Evolutionary conservation across 2,113 vertebrate species (phyloP).

Genomic region (Anarrhichthys ocellatus): DNA sequence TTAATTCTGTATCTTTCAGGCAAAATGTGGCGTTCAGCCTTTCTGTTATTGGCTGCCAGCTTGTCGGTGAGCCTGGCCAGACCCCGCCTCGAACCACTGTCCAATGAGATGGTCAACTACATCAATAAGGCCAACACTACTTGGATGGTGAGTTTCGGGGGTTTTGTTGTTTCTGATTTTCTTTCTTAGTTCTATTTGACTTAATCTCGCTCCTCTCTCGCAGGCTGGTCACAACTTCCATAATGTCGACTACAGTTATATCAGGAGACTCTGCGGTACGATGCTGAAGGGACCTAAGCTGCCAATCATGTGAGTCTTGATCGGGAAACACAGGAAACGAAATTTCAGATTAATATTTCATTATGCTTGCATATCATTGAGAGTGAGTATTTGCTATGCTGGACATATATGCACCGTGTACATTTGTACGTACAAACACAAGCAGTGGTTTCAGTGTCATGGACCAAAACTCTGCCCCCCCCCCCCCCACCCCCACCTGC

Average conservation of each 20-base stretch:
- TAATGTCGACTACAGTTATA: constrained; percentile 87
- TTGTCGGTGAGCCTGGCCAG: constrained; percentile 78
- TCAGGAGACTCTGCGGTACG: constrained; percentile 91
- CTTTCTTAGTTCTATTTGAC: not conserved
- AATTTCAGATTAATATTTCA: not conserved
- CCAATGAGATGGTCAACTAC: constrained; percentile 89
- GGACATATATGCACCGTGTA: not conserved
- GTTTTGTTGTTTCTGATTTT: not conserved
- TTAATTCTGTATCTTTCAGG: constrained; percentile 31
- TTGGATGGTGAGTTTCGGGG: constrained; percentile 86
- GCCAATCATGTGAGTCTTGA: constrained; percentile 87
- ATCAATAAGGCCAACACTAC: constrained; percentile 94
- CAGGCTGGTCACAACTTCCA: constrained; percentile 94
- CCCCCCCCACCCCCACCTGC: too few species aligned
- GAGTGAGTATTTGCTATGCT: not conserved
- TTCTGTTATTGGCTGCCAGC: constrained; percentile 82
- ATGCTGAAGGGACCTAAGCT: constrained; percentile 89
- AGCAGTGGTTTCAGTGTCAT: not conserved
- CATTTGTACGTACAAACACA: not conserved
- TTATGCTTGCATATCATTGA: not conserved
- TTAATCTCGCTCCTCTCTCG: not conserved
- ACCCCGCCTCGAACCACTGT: constrained; percentile 82
- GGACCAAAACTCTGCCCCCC: not conserved
- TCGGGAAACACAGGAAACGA: not conserved
- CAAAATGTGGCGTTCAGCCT: constrained; percentile 85